These are phyloP conservation scores for Lacanobia wlatinum DNA, from an alignment of 2,888 invertebrate species.

Conservation along the genomic window DNA sequence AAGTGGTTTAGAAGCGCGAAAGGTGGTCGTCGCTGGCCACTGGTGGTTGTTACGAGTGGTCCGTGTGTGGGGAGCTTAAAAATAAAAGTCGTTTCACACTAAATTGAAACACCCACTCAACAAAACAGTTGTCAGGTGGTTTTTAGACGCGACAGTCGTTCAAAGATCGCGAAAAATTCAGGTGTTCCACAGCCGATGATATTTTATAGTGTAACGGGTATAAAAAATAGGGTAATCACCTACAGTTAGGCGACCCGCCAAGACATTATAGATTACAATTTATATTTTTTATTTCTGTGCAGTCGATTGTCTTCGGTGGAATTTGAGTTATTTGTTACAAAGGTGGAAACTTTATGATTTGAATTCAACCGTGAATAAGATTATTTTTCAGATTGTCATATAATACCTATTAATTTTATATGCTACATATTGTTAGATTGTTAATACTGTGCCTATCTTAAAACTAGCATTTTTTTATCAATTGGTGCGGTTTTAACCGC, in stretches of 20 bases:
- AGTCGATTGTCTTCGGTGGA: conserved; percentile 32
- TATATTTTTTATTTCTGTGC: conserved; percentile 47
- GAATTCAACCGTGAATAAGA: conserved; percentile 1
- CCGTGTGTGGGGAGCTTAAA: not conserved
- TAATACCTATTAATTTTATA: too few species aligned
- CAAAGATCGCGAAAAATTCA: conserved; percentile 43
- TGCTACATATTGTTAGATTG: not conserved
- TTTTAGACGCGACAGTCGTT: conserved; percentile 2
- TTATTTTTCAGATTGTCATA: not conserved
- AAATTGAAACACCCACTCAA: conserved; percentile 24
- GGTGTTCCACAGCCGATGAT: conserved; percentile 64
- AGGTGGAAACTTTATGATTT: conserved; percentile 29
- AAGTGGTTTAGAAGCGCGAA: not conserved
- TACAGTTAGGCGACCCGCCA: conserved; percentile 72
- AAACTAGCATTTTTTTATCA: not conserved
- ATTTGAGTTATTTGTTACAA: conserved; percentile 33
- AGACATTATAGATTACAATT: conserved; percentile 68
- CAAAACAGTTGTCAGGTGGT: conserved; percentile 40
- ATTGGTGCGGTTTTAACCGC: not conserved
- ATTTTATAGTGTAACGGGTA: conserved; percentile 46
- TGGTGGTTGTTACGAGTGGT: not conserved
- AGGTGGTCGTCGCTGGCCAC: not conserved
- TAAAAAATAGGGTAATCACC: conserved; percentile 68
- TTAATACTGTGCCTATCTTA: not conserved
- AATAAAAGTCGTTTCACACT: not conserved